Evolutionary conservation across 2,888 invertebrate species (phyloP), one percentile per base, ranked within the genome.

Genomic region (Lordiphosa fenestrarum): DNA sequence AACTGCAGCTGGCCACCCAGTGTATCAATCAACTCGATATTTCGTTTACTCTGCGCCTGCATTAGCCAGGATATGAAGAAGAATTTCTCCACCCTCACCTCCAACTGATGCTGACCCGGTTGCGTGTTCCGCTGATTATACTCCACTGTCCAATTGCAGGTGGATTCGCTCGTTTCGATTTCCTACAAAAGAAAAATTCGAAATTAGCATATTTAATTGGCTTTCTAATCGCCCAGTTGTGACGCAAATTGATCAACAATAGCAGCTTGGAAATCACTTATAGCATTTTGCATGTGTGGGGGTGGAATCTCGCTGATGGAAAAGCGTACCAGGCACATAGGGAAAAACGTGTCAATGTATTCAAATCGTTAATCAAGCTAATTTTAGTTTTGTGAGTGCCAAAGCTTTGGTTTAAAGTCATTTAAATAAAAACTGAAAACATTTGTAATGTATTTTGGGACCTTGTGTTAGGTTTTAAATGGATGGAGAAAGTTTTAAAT

Each of bases 1-100:
- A 95, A 73, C 4, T 90, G 84, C 71, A 96, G 86, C 48, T 93
- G 90, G 7, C 96, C 95, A 87, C 93, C 94, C 30, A 96, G 86
- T 7, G 91, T 90, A 78, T 92, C 94, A 54, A 92, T 91, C 37
- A 93, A 80, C 30, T 88, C 84, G 67, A 91, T 44, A 3, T 4
- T 25, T 4, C 7, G 38, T 6, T 90, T 84, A 53, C 72, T 84
- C 12, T 90, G 90, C 2, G 91, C 90, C 51, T 90, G 66, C 1
- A 46, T 53, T 41, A 87, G 78, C 91, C 92, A 83, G 38, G 80
- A 40, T 3, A 87, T 0, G 1, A 54, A 6, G 2, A 54, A 5
- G 2, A 15, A 63, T 52, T 48, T 61, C 12, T 49, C 51, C 7
- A 92, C 91, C 54, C 84, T 69, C 1, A 95, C 91, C 70, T 91